Base-by-base conservation (phyloP, 2,888 invertebrate species). In the Pilophorus perplexus region DNA sequence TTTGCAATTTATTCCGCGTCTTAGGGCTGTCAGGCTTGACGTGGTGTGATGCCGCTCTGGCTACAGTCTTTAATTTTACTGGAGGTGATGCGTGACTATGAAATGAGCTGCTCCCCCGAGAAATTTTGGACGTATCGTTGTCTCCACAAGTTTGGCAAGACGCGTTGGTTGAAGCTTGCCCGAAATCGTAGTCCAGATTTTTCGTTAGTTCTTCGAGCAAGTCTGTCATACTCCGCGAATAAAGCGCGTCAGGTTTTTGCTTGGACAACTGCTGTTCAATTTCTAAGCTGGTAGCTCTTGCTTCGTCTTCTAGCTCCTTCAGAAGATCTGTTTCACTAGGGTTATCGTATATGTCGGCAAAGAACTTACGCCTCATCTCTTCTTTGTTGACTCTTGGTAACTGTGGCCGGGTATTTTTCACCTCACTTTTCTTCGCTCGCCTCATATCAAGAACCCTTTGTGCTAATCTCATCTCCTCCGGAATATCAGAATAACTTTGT, bases 221-320 rank as follows among this genome's bases (percentile, higher is more conserved):
- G 37, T 72, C 72, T 6, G 72, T 68, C 70, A 72, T 69, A 52
- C 71, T 71, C 64, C 67, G 67, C 4, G 69, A 68, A 22, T 69
- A 67, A 42, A 66, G 57, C 1, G 48, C 48, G 5, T 67, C 69
- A 6, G 66, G 55, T 28, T 57, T 55, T n/a, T 46, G 46, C 14
- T 67, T 60, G 12, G 67, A 54, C 18, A 85, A 74, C 74, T 85
- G 83, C 44, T 83, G 81, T n/a, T 84, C 84, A 73, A 86, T 75
- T 72, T 85, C 84, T 71, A 86, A 85, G 74, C 86, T 87, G 46
- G 87, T 86, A 74, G 87, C 86, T 78, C 85, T 84, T 12, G 88
- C 87, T 80, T 89, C 89, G 74, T 84, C 84, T 10, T 88, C 88
- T 68, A 89, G 80, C 75, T 86, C 84, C 73, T 86, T 85, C 57